Evolutionary conservation across 2,113 vertebrate genomes (phyloP).

Genomic region (Ammodytes marinus): DNA sequence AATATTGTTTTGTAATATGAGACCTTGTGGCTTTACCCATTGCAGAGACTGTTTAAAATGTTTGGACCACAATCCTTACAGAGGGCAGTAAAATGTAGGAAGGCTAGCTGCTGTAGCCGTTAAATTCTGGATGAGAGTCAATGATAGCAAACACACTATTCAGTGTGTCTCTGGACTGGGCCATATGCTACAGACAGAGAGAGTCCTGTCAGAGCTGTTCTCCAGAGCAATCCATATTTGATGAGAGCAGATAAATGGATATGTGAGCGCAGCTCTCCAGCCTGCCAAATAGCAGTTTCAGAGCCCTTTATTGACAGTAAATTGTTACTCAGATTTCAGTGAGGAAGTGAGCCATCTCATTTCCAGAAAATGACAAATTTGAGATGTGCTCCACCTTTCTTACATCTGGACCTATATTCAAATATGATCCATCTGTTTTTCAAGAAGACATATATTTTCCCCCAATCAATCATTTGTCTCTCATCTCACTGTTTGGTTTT

Average conservation of each 20-base stretch:
- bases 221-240: constrained; percentile 50
- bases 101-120: not conserved
- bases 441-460: not conserved
- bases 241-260: constrained; percentile 53
- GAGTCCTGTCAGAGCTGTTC: constrained; percentile 34
- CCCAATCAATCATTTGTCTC: not conserved
- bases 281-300: constrained; percentile 35
- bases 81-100: not conserved
- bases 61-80: not conserved
- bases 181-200: constrained; percentile 29
- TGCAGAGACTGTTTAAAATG: not conserved
- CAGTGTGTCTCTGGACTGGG: constrained; percentile 31
- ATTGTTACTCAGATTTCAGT: constrained; percentile 23
- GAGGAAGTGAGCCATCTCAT: constrained; percentile 21
- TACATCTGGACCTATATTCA: not conserved
- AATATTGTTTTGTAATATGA: not conserved
- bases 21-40: not conserved
- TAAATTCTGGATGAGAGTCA: constrained; percentile 6
- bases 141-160: constrained; percentile 37
- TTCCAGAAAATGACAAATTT: constrained; percentile 44
- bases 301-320: constrained; percentile 8
- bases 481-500: not conserved
- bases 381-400: not conserved
- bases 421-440: constrained; percentile 6
- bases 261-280: constrained; percentile 34